Evolutionary conservation across 2,888 invertebrate genomes (phyloP).

Genomic region (Dyspetes luteomarginatus): DNA sequence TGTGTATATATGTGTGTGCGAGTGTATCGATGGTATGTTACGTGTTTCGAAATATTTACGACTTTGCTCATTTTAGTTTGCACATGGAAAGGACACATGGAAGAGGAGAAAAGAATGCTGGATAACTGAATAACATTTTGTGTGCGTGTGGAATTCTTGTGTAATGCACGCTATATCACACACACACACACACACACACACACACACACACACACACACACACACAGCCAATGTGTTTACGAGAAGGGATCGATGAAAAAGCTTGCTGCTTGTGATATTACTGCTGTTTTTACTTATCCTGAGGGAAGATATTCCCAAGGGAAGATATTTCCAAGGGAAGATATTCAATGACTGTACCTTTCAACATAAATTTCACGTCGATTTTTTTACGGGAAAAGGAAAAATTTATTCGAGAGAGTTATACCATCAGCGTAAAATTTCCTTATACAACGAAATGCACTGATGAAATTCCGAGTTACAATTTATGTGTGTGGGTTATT

Average conservation of each 20-base stretch:
- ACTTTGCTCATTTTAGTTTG: conserved; percentile 8
- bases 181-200: too few relatives aligned
- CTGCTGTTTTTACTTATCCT: background rate
- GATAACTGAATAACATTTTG: conserved; percentile 33
- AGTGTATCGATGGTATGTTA: background rate
- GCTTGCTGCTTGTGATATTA: conserved; percentile 8
- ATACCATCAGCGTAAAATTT: conserved; percentile 3
- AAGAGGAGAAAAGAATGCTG: background rate
- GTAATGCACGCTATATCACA: conserved; percentile 36
- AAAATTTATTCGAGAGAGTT: conserved; percentile 31
- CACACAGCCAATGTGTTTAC: conserved; percentile 37
- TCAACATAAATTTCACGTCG: conserved; percentile 30
- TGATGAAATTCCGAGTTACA: too few relatives aligned
- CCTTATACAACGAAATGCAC: background rate
- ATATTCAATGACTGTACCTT: conserved; percentile 22
- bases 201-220: too few relatives aligned
- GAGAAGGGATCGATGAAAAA: conserved; percentile 51
- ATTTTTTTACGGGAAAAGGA: conserved; percentile 21
- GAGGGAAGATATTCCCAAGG: background rate
- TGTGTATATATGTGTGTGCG: too few relatives aligned
- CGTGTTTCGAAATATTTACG: conserved; percentile 53
- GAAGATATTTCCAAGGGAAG: background rate
- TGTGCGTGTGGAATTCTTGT: conserved; percentile 33
- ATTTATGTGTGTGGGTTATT: too few relatives aligned
- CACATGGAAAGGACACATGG: background rate